Base-by-base conservation (phyloP, 2,888 invertebrate genomes). In the Mechanitis messenoides region DNA sequence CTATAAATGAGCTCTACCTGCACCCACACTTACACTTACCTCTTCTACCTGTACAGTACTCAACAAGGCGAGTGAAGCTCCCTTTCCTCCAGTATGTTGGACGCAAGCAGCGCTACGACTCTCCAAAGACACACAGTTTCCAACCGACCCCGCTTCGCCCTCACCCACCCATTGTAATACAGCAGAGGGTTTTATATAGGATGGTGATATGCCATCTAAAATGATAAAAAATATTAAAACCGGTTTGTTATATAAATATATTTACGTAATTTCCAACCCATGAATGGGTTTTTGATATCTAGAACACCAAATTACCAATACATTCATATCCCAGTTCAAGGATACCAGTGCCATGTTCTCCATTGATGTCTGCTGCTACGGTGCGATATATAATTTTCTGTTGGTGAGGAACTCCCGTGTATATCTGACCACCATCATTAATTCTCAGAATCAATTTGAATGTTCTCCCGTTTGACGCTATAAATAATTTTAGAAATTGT, bases 31-130 rank as follows among this genome's bases (percentile, higher is more conserved):
- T 42, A 42, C 42, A 54, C 54, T 31, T 81, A 92, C 92, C 74
- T 91, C 79, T 53, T 83, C 73, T 28, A 79, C 70, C 59, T 92
- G 81, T 31, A 83, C 69, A 0, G 88, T 83, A 9, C 81, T 75
- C 55, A 96, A 83, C 47, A 93, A 79, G 0, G 94, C 94, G 12
- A 96, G 81, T 2, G 96, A 95, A 1, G 94, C 92, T 9, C 94
- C 96, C 80, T 96, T 96, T 0, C 95, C 96, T 0, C 96, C 96
- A 0, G 94, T 93, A 9, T 93, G 77, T 7, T 80, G 77, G 0
- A 92, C 81, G 66, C 92, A 91, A 33, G 88, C 84, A 35, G 93
- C 91, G 12, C 85, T 85, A 0, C 75, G 73, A 11, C 89, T 87
- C 6, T 83, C 80, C 35, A 94, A 91, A 0, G 80, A 62, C 1